Conservation (phyloP, 2,888 invertebrate species). For the Schizaphis graminum region DNA sequence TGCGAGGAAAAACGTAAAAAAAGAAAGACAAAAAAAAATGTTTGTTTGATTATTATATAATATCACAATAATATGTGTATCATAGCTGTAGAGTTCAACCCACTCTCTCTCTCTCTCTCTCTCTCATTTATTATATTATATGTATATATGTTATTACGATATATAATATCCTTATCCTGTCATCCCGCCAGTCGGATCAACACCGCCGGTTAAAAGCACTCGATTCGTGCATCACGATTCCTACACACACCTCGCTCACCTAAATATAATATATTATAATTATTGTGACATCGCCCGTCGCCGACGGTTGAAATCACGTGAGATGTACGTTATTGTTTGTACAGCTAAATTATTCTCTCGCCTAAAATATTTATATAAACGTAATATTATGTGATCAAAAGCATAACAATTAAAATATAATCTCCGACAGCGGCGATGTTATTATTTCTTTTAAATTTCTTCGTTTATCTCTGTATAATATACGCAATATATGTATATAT, state of each 20-base stretch:
- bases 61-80: not conserved
- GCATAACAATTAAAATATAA: not conserved
- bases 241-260: not conserved
- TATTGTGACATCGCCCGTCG: not conserved
- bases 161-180: not conserved
- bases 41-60: not conserved
- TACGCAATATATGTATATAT: not conserved
- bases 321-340: not conserved
- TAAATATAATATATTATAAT: not conserved
- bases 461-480: not conserved
- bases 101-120: not conserved
- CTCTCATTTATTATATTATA: not conserved
- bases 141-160: not conserved
- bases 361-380: not conserved
- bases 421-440: not conserved
- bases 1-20: not conserved
- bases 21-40: not conserved
- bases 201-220: not conserved
- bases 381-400: not conserved
- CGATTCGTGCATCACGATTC: conserved; percentile 14
- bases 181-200: not conserved
- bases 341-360: not conserved
- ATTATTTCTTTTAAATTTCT: not conserved
- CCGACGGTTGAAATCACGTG: not conserved
- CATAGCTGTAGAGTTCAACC: not conserved